A percentile compares a stretch with the other conserved stretches of the same genome.
These are phyloP conservation scores for Chondrosia reniformis DNA, from an alignment of 37 sponge, comb jelly and placozoan species.

Conservation along the genomic window DNA sequence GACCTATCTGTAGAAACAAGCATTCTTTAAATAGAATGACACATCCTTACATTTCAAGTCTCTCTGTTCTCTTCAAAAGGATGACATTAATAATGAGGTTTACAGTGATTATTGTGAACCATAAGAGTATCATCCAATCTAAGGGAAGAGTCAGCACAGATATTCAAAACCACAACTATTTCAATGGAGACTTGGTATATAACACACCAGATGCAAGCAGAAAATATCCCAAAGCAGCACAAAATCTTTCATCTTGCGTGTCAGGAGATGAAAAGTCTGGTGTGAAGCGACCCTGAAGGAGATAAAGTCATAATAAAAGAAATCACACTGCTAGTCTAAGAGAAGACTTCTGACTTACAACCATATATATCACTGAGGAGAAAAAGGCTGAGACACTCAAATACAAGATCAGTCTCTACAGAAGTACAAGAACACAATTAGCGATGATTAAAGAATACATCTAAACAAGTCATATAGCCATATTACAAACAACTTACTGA, in stretches of 20 bases:
- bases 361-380: slow-evolving; percentile 60
- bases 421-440: not conserved
- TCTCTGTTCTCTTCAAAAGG: slow-evolving; percentile 7
- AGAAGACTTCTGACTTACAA: slow-evolving; percentile 29
- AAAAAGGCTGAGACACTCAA: slow-evolving; percentile 47
- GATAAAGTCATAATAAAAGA: not conserved
- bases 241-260: not conserved
- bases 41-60: slow-evolving; percentile 33
- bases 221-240: not conserved
- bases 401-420: slow-evolving; percentile 59
- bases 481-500: not conserved
- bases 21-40: not conserved
- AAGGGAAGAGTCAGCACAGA: not conserved
- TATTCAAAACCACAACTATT: not conserved
- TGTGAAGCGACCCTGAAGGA: slow-evolving; percentile 5
- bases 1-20: not conserved
- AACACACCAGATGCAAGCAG: not conserved
- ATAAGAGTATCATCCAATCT: slow-evolving; percentile 49
- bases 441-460: no score
- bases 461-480: no score
- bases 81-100: slow-evolving; percentile 35
- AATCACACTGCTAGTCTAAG: not conserved
- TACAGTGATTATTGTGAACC: slow-evolving; percentile 37
- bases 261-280: not conserved
- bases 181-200: not conserved